Evolutionary conservation across 2,113 vertebrate species (phyloP).

Genomic region (Solea senegalensis): DNA sequence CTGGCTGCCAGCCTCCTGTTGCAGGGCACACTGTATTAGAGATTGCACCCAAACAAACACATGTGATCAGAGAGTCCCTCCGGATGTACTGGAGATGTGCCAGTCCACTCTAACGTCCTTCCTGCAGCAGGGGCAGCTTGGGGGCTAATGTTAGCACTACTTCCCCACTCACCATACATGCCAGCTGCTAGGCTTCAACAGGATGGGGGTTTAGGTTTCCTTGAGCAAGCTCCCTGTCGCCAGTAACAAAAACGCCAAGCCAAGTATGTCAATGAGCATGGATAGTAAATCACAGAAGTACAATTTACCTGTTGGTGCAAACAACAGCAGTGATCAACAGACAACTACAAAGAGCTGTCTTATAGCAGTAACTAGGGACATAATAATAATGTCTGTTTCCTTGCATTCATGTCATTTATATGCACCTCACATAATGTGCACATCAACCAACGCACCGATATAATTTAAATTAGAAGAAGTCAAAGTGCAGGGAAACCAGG

Average conservation of each 20-base stretch:
- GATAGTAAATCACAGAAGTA: slow-evolving; percentile 40
- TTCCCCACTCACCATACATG: slow-evolving; percentile 49
- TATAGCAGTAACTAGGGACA: neutral
- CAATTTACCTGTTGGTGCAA: slow-evolving; percentile 43
- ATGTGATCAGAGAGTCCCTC: slow-evolving; percentile 60
- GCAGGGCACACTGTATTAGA: slow-evolving; percentile 47
- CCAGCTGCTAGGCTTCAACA: slow-evolving; percentile 72
- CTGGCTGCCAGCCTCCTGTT: slow-evolving; percentile 57
- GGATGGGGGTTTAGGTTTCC: slow-evolving; percentile 74
- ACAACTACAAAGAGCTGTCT: neutral
- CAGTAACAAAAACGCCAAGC: slow-evolving; percentile 64
- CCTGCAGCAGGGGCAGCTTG: slow-evolving; percentile 45
- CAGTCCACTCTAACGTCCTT: slow-evolving; percentile 61
- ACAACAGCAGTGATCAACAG: slow-evolving; percentile 4
- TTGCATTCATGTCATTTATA: too few relatives aligned
- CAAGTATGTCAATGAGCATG: slow-evolving; percentile 37
- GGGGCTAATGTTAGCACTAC: slow-evolving; percentile 76
- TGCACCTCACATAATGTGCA: too few relatives aligned
- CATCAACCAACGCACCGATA: too few relatives aligned
- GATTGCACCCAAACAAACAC: slow-evolving; percentile 80
- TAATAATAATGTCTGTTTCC: too few relatives aligned
- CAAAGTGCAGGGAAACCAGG: too few relatives aligned
- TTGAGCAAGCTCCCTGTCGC: slow-evolving; percentile 71
- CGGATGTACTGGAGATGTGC: slow-evolving; percentile 58
- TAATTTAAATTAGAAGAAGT: too few relatives aligned